A percentile compares a stretch with the other conserved stretches of the same genome.
Evolutionary conservation across 2,113 vertebrate species (phyloP).

Genomic region (Peromyscus leucopus): DNA sequence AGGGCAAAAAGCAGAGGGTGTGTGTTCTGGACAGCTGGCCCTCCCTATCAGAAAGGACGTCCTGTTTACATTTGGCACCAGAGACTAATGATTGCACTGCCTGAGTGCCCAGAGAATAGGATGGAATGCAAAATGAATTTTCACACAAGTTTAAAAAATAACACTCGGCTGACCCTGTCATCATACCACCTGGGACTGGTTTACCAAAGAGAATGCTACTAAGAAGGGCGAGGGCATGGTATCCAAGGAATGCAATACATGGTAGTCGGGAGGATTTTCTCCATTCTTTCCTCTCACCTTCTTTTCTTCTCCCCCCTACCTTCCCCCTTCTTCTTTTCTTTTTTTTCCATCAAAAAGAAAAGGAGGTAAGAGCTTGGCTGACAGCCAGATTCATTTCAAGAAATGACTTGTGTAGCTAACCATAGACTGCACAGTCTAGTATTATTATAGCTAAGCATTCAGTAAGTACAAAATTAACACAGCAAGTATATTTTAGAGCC

Average conservation of each 20-base stretch:
- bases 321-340: background rate
- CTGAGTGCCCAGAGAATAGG: slow-evolving; percentile 84
- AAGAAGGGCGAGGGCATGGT: slow-evolving; percentile 73
- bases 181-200: slow-evolving; percentile 85
- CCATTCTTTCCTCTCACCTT: slow-evolving; percentile 48
- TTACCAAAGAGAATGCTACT: slow-evolving; percentile 81
- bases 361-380: slow-evolving; percentile 70
- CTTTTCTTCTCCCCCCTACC: background rate
- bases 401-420: slow-evolving; percentile 79
- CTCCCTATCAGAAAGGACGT: slow-evolving; percentile 89
- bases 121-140: slow-evolving; percentile 87
- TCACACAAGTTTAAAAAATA: slow-evolving; percentile 88
- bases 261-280: slow-evolving; percentile 71
- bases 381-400: slow-evolving; percentile 73
- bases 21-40: slow-evolving; percentile 88
- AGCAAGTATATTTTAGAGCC: slow-evolving; percentile 57
- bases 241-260: slow-evolving; percentile 75
- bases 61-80: slow-evolving; percentile 89
- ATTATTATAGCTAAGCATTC: slow-evolving; percentile 55
- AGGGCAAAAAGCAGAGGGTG: slow-evolving; percentile 84
- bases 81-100: slow-evolving; percentile 84
- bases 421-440: slow-evolving; percentile 61
- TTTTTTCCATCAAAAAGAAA: slow-evolving; percentile 75
- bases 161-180: slow-evolving; percentile 86
- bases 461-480: slow-evolving; percentile 71